Base-by-base conservation (phyloP, 2,888 invertebrate species). In the Hemaris fuciformis region DNA sequence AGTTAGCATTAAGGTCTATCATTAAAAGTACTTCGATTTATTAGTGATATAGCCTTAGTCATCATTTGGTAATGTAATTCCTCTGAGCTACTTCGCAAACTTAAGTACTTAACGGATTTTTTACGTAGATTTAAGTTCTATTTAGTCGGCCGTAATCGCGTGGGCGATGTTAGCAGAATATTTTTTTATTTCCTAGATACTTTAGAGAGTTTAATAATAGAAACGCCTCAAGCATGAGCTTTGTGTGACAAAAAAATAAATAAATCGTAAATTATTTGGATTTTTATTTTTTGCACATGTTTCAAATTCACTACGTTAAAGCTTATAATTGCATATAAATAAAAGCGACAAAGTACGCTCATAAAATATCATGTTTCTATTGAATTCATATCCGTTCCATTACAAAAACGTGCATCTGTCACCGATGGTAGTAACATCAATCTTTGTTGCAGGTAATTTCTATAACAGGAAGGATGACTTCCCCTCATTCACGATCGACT, bases 381-480 rank as follows among this genome's bases (percentile, higher is more conserved):
- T 64, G 62, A 45, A 60, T 41, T 57, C 63, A 65, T 64, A 66
- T 64, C 56, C 62, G 45, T 70, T 59, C 64, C 58, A 63, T 63
- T 60, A 57, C 59, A 62, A 62, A 61, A 67, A 64, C 66, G 65
- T 20, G 65, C 70, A 71, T 62, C 59, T 62, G 59, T 60, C 60
- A 60, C 20, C 23, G 4, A 18, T 18, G 31, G 10, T 18, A 31
- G 10, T 53, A 53, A 53, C 53, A 15, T 53, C 68, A 69, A 70
- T 79, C 76, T 80, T 83, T 87, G 81, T 89, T 87, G 65, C 84
- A 89, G 88, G 88, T 88, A 88, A 86, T 80, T 81, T 75, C 74
- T 69, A 71, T 73, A 73, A 73, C 77, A 79, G 78, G 79, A 78
- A 78, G 76, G 74, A 74, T 76, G 73, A 79, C 79, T 83, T 83